Percentiles rank a stretch among this genome's conserved stretches.
These are phyloP conservation scores for Albula goreensis DNA, from an alignment of 2,113 vertebrate species.

Conservation along the genomic window DNA sequence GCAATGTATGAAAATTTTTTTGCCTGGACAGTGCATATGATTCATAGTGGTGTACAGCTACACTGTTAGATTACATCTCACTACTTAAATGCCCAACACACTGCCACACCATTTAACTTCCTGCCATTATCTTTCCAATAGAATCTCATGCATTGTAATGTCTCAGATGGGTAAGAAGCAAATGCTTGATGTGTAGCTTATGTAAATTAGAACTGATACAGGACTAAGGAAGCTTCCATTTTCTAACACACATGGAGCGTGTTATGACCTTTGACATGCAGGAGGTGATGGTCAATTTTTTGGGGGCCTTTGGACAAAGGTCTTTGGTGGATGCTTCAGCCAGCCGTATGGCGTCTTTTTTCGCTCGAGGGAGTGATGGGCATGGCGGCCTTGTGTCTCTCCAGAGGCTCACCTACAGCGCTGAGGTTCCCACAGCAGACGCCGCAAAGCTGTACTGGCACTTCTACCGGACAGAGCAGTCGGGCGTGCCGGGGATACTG, in stretches of 20 bases:
- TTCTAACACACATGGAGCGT: too few species aligned
- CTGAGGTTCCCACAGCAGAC: slow-evolving; percentile 79
- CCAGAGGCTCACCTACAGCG: slow-evolving; percentile 74
- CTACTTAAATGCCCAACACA: neutral
- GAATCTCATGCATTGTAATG: neutral
- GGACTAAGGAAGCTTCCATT: neutral
- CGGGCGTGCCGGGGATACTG: slow-evolving; percentile 74
- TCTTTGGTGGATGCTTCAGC: neutral
- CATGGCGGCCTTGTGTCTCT: slow-evolving; percentile 4
- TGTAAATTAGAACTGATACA: neutral
- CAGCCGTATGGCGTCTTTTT: neutral
- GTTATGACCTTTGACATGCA: too few species aligned
- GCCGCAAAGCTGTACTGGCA: slow-evolving; percentile 90
- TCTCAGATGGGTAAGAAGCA: neutral
- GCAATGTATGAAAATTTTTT: slow-evolving; percentile 1
- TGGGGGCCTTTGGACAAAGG: neutral
- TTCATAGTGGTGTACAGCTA: neutral
- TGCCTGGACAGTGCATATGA: neutral
- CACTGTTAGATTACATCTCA: slow-evolving; percentile 3
- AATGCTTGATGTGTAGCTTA: neutral
- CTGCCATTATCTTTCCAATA: neutral
- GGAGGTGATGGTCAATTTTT: too few species aligned
- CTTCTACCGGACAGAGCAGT: slow-evolving; percentile 73
- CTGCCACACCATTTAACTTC: neutral
- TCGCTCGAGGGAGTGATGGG: neutral